These are phyloP conservation scores for Cacatua alba DNA, from an alignment of 2,113 vertebrate species.

Conservation along the genomic window DNA sequence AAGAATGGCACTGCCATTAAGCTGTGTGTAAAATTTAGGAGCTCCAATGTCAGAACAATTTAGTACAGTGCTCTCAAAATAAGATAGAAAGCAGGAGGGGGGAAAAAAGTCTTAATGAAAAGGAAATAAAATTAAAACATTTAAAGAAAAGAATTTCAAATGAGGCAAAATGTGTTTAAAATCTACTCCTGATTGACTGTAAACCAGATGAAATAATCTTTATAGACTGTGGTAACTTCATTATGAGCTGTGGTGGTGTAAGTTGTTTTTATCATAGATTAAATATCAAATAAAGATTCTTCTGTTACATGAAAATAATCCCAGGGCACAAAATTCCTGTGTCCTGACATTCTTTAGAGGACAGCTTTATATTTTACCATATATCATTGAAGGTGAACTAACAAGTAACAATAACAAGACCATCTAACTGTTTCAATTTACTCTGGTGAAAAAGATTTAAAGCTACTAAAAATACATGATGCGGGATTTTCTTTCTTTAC, in stretches of 20 bases:
- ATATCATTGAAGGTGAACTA: background rate
- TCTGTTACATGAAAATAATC: background rate
- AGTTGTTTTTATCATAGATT: background rate
- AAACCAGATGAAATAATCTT: background rate
- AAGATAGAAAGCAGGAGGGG: background rate
- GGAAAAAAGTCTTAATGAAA: background rate
- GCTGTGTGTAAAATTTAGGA: background rate
- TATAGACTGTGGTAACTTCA: background rate
- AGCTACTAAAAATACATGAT: background rate
- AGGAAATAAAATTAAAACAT: background rate
- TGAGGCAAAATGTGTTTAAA: background rate
- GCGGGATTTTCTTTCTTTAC: background rate
- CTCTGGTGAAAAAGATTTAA: background rate
- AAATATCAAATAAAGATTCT: background rate
- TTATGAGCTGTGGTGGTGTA: background rate
- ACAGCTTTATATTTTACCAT: background rate
- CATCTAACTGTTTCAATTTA: background rate
- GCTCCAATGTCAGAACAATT: background rate
- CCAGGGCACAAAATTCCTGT: background rate
- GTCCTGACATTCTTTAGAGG: background rate
- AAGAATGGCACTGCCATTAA: background rate
- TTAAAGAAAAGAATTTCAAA: background rate
- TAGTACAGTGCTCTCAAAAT: background rate
- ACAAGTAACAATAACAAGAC: background rate
- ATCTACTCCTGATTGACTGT: background rate